Evolutionary conservation across 2,113 vertebrate genomes (phyloP).

Genomic region (Sebastes schlegelii): DNA sequence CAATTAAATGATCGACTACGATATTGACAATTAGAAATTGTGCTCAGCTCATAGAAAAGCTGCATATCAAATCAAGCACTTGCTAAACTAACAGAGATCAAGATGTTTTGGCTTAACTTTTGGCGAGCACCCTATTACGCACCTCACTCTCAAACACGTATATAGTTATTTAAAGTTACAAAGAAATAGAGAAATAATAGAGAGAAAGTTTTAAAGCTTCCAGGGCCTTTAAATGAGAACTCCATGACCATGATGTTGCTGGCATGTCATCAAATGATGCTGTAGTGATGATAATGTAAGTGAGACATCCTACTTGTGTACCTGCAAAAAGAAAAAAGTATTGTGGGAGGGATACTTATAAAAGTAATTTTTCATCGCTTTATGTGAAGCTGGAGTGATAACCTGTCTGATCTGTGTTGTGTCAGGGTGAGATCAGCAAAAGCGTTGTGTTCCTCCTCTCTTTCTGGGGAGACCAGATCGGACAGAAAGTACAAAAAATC

Average conservation of each 20-base stretch:
- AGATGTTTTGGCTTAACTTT: too few species aligned
- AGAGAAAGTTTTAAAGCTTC: not conserved
- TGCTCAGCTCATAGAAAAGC: too few species aligned
- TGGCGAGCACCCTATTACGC: too few species aligned
- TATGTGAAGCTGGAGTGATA: not conserved
- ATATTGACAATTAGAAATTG: too few species aligned
- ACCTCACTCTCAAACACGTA: not conserved
- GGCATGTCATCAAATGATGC: not conserved
- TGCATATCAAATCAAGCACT: too few species aligned
- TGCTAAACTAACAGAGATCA: too few species aligned
- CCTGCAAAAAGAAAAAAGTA: not conserved
- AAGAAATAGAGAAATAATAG: not conserved
- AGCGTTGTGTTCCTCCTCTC: conserved; percentile 96
- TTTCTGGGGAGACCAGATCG: conserved; percentile 98
- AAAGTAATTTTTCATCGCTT: not conserved
- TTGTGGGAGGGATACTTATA: not conserved
- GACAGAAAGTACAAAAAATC: conserved; percentile 98
- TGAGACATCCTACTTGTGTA: not conserved
- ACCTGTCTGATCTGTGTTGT: conserved; percentile 26
- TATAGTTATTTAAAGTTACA: not conserved
- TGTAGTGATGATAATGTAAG: not conserved
- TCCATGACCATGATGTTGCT: not conserved
- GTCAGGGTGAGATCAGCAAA: conserved; percentile 91
- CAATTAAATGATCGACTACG: too few species aligned
- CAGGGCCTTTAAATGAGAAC: not conserved